Conservation (phyloP, 2,888 invertebrate genomes). For the Holacanthella duospinosa region DNA sequence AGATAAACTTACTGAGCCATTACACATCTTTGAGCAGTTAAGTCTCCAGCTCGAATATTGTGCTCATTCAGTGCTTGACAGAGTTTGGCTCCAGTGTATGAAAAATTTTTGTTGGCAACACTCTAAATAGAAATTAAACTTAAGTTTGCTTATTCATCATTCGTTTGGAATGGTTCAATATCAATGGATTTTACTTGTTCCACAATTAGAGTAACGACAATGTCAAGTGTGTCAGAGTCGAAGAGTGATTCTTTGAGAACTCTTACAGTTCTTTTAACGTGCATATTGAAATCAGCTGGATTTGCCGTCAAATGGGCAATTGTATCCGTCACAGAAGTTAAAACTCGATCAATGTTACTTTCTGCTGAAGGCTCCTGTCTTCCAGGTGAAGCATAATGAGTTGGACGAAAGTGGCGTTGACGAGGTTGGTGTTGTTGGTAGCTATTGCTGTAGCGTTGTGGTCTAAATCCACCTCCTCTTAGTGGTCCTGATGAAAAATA, state of each 20-base stretch:
- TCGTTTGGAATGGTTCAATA: neutral
- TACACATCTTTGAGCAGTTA: neutral
- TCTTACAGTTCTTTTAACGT: constrained; percentile 20
- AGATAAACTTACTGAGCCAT: neutral
- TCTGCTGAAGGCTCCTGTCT: neutral
- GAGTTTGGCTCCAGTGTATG: constrained; percentile 32
- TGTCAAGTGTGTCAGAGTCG: constrained; percentile 29
- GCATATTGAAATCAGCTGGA: constrained; percentile 29
- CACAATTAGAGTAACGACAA: constrained; percentile 28
- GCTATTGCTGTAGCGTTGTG: neutral
- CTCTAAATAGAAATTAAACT: constrained; percentile 21
- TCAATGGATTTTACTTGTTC: constrained; percentile 25
- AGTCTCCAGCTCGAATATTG: constrained; percentile 19
- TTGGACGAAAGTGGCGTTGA: neutral
- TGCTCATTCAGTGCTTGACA: constrained; percentile 24
- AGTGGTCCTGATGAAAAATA: neutral
- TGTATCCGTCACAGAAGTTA: constrained; percentile 29
- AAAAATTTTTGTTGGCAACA: constrained; percentile 31
- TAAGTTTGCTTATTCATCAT: too few relatives aligned
- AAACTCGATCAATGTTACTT: constrained; percentile 21
- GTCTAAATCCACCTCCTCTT: neutral
- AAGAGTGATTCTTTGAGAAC: constrained; percentile 24
- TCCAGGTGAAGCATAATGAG: neutral
- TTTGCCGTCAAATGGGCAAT: constrained; percentile 25
- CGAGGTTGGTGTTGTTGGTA: neutral